Evolutionary conservation across 2,113 vertebrate species (phyloP).

Genomic region (Amphiprion ocellaris): DNA sequence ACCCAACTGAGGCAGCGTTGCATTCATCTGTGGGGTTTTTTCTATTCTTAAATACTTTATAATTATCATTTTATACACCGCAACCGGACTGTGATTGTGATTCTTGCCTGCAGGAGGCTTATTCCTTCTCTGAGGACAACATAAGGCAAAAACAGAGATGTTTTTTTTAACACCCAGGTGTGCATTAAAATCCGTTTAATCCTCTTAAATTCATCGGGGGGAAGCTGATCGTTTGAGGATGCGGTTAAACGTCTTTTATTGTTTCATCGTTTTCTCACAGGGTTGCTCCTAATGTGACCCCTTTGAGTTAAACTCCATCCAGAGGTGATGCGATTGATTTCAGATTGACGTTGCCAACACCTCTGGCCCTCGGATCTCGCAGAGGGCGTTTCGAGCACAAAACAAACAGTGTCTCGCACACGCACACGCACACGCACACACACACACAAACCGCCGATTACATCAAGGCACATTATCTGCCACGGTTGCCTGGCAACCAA

Average conservation of each 20-base stretch:
- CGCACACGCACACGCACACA: conserved; percentile 10
- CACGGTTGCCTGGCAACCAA: conserved; percentile 72
- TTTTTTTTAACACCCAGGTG: conserved; percentile 40
- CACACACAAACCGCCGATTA: conserved; percentile 49
- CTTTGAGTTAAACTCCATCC: conserved; percentile 12
- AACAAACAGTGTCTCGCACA: conserved; percentile 37
- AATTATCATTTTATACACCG: not conserved
- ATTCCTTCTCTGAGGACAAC: not conserved
- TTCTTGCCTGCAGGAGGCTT: not conserved
- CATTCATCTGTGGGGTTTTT: not conserved
- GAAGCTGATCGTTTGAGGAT: conserved; percentile 23
- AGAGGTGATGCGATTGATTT: conserved; percentile 35
- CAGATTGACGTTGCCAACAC: conserved; percentile 9
- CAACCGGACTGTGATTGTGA: not conserved
- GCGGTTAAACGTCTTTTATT: conserved; percentile 3
- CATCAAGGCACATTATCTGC: conserved; percentile 55
- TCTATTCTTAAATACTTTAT: too few relatives aligned
- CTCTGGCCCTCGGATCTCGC: not conserved
- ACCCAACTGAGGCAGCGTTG: not conserved
- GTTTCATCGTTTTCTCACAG: conserved; percentile 19
- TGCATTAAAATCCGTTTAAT: conserved; percentile 44
- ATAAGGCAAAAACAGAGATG: conserved; percentile 16
- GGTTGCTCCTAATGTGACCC: not conserved
- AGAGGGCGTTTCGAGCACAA: conserved; percentile 11
- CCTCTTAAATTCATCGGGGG: conserved; percentile 43